Percentiles rank a stretch among this genome's conserved stretches.
These are phyloP conservation scores for Rhineura floridana DNA, from an alignment of 2,113 vertebrate genomes.

Conservation along the genomic window DNA sequence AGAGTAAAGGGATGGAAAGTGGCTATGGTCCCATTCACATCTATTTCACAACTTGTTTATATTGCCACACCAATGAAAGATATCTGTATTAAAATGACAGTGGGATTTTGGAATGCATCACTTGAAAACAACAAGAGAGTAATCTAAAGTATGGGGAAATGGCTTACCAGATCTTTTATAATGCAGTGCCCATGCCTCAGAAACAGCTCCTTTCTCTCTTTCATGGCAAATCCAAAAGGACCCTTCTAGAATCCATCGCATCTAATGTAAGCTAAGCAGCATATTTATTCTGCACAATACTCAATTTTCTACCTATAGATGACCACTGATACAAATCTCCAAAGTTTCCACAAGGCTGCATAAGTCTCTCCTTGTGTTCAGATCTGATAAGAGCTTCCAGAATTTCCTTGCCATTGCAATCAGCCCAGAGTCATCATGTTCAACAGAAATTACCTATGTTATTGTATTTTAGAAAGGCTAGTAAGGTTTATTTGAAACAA, in stretches of 20 bases:
- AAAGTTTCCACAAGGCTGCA: constrained; percentile 68
- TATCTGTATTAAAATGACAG: background rate
- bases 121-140: background rate
- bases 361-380: constrained; percentile 60
- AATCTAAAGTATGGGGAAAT: constrained; percentile 7
- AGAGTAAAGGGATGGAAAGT: background rate
- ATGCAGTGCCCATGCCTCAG: background rate
- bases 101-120: constrained; percentile 24
- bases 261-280: constrained; percentile 40
- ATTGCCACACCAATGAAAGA: background rate
- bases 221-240: constrained; percentile 48
- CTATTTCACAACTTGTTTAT: background rate
- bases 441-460: constrained; percentile 64
- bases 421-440: constrained; percentile 52
- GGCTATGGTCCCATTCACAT: too few relatives aligned
- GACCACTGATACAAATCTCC: constrained; percentile 66
- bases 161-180: background rate
- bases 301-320: constrained; percentile 58
- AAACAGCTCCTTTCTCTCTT: constrained; percentile 28
- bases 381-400: constrained; percentile 66
- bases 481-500: constrained; percentile 59
- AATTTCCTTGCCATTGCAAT: constrained; percentile 38
- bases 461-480: constrained; percentile 62
- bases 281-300: constrained; percentile 62
- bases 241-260: constrained; percentile 50